phyloP scores from a whole-genome alignment of 1,140 invertebrate species.

The Saccostrea glomerata region DNA sequence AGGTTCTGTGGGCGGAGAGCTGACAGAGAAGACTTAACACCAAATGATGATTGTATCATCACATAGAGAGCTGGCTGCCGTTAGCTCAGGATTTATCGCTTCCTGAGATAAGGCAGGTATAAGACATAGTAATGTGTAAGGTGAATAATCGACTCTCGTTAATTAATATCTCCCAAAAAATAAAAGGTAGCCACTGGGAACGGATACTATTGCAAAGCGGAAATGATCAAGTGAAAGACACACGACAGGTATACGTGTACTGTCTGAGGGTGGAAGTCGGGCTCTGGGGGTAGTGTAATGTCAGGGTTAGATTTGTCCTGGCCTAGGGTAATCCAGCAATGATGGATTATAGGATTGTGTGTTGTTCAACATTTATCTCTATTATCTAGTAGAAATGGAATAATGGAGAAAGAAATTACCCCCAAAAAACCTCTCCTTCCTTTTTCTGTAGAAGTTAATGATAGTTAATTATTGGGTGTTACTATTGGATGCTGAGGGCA shows the following conservation, averaged over 20 bases:
- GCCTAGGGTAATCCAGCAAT: not conserved
- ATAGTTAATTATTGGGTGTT: not conserved
- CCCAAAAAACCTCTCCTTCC: not conserved
- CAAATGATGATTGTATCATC: not conserved
- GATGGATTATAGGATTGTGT: not conserved
- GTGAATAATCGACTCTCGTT: not conserved
- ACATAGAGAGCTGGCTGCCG: not conserved
- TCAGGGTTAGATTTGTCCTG: not conserved
- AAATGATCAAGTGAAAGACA: not conserved
- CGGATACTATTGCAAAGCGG: not conserved
- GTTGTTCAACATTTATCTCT: not conserved
- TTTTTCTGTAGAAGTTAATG: not conserved
- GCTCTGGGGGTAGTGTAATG: not conserved
- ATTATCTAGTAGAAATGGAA: not conserved
- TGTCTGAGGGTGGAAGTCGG: not conserved
- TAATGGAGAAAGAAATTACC: not conserved
- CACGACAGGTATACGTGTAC: not conserved
- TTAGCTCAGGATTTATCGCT: not conserved
- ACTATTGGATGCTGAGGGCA: not conserved
- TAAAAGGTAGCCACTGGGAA: not conserved
- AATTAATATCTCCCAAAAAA: not conserved
- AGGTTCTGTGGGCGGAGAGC: not conserved
- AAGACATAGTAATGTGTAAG: not conserved
- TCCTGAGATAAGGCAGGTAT: not conserved
- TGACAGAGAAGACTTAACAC: constrained; percentile 11